Base-by-base conservation (phyloP, 92 coral and sea anemone species). In the Phymanthus crucifer region DNA sequence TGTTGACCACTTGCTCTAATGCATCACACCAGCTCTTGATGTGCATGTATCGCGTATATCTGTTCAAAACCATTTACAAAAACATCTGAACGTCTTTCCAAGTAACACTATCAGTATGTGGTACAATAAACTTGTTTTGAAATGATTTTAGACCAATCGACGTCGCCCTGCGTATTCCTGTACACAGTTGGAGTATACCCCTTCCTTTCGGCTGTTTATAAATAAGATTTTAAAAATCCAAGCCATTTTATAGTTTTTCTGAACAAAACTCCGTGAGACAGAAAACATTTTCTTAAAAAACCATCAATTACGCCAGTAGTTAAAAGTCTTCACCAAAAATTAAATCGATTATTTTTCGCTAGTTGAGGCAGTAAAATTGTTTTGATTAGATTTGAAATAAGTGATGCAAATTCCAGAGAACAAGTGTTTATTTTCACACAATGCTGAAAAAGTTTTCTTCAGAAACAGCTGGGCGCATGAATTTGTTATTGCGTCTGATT, bases 391-490 rank as follows among this genome's bases (percentile, higher is more conserved):
- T 14, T 32, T 46, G 21, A n/a, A 74, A 33, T 29, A 45, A 48
- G 68, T 54, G 23, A 57, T 50, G 73, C 36, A 80, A 40, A 80
- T 46, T 70, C 77, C 72, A 11, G 72, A n/a, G 68, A 82, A 35
- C 86, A 82, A 82, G 86, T 82, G 86, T 31, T 19, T 26, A 26
- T 74, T 73, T 74, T 74, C 86, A 31, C 80, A 73, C 73, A 82
- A 72, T 7, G 66, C 33, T 29, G 10, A 29, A 27, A 61, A 61
- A 61, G 27, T 61, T 61, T 61, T 26, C 27, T 10, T 26, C 68
- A 29, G 3, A 12, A 61, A 24, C 68, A 61, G 68, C 68, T 61
- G 68, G 68, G 64, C 3, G 26, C 64, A 19, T 6, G 9, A 29
- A 29, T n/a, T 27, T 61, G 27, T 13, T 75, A 68, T 24, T 21